Evolutionary conservation across 2,888 invertebrate genomes (phyloP).

Genomic region (Hyles lineata): DNA sequence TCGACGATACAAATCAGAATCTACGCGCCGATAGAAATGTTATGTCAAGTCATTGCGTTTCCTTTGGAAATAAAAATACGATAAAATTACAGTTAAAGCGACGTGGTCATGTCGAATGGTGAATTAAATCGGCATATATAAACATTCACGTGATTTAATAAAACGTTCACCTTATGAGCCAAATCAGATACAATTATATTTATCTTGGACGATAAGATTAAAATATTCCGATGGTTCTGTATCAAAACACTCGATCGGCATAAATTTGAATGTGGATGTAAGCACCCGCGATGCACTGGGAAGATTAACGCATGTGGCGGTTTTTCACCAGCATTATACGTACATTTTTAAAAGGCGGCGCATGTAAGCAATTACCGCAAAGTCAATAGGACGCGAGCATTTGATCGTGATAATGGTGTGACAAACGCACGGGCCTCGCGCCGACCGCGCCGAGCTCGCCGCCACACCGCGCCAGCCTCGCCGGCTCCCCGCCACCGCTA

Average conservation of each 20-base stretch:
- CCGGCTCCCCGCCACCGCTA: constrained; percentile 61
- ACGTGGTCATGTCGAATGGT: not conserved
- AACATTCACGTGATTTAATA: not conserved
- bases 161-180: too few relatives aligned
- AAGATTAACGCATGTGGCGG: constrained; percentile 60
- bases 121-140: not conserved
- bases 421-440: constrained; percentile 71
- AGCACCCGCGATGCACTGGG: constrained; percentile 66
- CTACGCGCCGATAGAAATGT: constrained; percentile 3
- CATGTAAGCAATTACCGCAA: constrained; percentile 63
- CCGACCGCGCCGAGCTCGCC: constrained; percentile 53
- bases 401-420: constrained; percentile 72
- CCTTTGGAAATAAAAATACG: not conserved
- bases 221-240: constrained; percentile 33
- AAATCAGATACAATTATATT: constrained; percentile 18
- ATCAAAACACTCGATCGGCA: constrained; percentile 63
- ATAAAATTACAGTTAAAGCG: not conserved
- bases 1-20: constrained; percentile 9
- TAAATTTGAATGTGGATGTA: constrained; percentile 75
- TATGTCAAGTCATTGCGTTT: not conserved
- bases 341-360: constrained; percentile 37
- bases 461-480: constrained; percentile 52
- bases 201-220: constrained; percentile 3
- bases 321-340: constrained; percentile 39
- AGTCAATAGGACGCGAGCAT: constrained; percentile 53